Percentiles rank a stretch among this genome's conserved stretches.
phyloP scores from a whole-genome alignment of 2,888 invertebrate species.

The Steinernema hermaphroditum region DNA sequence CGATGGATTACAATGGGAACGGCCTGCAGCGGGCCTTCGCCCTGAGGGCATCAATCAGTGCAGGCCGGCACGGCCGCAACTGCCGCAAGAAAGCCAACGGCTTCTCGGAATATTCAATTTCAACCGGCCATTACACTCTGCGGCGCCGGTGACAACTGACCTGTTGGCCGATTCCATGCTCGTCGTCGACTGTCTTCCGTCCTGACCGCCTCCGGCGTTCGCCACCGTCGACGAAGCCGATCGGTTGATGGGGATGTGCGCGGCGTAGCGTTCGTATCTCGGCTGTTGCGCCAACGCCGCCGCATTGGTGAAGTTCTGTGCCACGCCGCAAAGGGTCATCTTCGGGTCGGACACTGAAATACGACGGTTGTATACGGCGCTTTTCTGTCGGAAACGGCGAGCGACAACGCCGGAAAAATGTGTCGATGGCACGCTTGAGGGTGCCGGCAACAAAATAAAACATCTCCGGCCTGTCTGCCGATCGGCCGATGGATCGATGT shows the following conservation, averaged over 20 bases:
- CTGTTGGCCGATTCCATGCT: conserved; percentile 50
- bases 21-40: not conserved
- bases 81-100: not conserved
- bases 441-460: not conserved
- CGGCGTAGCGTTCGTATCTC: conserved; percentile 56
- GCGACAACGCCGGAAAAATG: not conserved
- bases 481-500: not conserved
- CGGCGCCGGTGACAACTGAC: conserved; percentile 33
- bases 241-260: conserved; percentile 59
- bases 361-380: not conserved
- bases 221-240: conserved; percentile 14
- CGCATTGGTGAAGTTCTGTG: conserved; percentile 37
- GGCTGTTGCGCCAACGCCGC: conserved; percentile 49
- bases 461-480: not conserved
- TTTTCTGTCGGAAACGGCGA: not conserved
- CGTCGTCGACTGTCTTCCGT: conserved; percentile 49
- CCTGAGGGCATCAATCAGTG: conserved; percentile 25
- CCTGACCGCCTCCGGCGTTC: conserved; percentile 26
- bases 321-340: conserved; percentile 28
- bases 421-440: not conserved
- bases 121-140: conserved; percentile 3
- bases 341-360: conserved; percentile 20
- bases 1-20: conserved; percentile 16
- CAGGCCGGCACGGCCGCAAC: conserved; percentile 7
- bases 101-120: conserved; percentile 23